phyloP scores from a whole-genome alignment of 2,888 invertebrate genomes.

The Xanthorhoe designata region DNA sequence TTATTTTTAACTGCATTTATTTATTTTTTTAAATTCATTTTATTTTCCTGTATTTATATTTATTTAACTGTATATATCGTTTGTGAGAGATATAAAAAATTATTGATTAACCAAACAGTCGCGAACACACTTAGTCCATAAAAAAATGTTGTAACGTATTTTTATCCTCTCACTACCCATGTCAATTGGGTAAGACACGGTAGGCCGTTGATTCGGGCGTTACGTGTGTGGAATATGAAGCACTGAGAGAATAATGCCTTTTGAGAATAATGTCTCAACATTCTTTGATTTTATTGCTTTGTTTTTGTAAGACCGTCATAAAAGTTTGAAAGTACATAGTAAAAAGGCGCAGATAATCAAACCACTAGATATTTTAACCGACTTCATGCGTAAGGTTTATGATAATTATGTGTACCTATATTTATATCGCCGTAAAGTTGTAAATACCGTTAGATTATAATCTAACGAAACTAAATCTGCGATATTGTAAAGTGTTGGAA shows the following conservation, averaged over 20 bases:
- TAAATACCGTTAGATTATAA: too few species aligned
- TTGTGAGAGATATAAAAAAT: too few species aligned
- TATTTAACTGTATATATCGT: too few species aligned
- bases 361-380: neutral
- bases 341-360: neutral
- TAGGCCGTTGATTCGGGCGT: slow-evolving; percentile 24
- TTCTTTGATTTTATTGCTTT: slow-evolving; percentile 34
- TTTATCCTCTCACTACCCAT: slow-evolving; percentile 29
- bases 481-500: too few species aligned
- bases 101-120: neutral
- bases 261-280: too few species aligned
- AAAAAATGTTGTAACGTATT: slow-evolving; percentile 26
- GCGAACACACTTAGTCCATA: neutral
- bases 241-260: slow-evolving; percentile 26
- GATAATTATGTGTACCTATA: too few species aligned
- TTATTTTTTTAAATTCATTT: too few species aligned
- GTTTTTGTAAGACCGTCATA: neutral
- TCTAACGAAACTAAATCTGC: too few species aligned
- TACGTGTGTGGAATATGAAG: slow-evolving; percentile 32
- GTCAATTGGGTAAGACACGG: slow-evolving; percentile 32
- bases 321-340: neutral
- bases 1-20: too few species aligned
- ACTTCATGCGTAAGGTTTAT: neutral
- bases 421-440: too few species aligned
- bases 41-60: too few species aligned